Base-by-base conservation (phyloP, 2,113 vertebrate species). In the Neolamprologus hecqui region DNA sequence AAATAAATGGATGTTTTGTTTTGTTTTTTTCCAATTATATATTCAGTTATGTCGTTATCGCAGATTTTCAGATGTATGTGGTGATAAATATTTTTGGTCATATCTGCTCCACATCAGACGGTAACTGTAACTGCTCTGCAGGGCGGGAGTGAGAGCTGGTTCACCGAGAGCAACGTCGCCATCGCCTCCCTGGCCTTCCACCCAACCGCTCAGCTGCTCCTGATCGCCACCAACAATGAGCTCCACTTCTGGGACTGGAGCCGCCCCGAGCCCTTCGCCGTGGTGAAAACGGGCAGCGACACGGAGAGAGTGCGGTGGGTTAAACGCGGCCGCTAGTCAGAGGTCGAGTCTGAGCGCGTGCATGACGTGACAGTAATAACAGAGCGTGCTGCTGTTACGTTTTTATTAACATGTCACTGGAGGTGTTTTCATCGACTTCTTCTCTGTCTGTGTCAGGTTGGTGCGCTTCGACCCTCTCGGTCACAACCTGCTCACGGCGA, bases 191-290 rank as follows among this genome's bases (percentile, higher is more conserved):
- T 99, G 95, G 98, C 99, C 93, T 99, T 99, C 93, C 98, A 99
- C 92, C 98, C 98, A 17, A 99, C 98, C 1, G 98, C 98, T 93
- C 99, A 99, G 94, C 98, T 99, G 9, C 95, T 99, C n/a, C 96
- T 99, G 28, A 99, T 99, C 53, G 99, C 99, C 88, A 99, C 99
- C 85, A 98, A 98, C 95, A 99, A 98, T 3, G 99, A 99, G 95
- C 97, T 99, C 11, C 98, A 99, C 86, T 99, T 99, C 93, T 99
- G 99, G 99, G 99, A 99, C 92, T 99, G 99, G 99, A 99, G 99
- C 93, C 97, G 98, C 6, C 97, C 98, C 2, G 99, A 99, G 58
- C 99, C 99, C 6, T 99, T 99, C 82, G 99, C 98, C 2, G 98
- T 98, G 80, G 99, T 99, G 86, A 99, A 99, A 94, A 99, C 99